Percentiles rank a stretch among this genome's conserved stretches.
Conservation (phyloP, 2,113 vertebrate species). For the Limnothrissa miodon region DNA sequence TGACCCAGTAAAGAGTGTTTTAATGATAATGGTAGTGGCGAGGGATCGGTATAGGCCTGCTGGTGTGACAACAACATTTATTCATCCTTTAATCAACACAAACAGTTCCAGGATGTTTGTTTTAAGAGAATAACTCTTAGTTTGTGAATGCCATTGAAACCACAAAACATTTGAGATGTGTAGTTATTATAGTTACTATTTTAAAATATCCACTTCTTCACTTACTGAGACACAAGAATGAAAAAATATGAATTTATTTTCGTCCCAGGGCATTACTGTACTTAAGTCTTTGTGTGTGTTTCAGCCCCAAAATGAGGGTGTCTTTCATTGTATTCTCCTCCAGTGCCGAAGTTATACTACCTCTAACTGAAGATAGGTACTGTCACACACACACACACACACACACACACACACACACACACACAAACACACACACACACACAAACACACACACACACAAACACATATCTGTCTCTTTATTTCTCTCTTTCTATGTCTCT, state of each 20-base stretch:
- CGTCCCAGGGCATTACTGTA: background rate
- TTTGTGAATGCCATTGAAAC: background rate
- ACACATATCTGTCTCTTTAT: background rate
- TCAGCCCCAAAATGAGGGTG: constrained; percentile 90
- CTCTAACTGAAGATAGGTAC: constrained; percentile 93
- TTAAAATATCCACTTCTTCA: background rate
- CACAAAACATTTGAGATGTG: background rate
- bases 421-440: too few relatives aligned
- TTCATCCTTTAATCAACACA: background rate
- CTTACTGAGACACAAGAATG: background rate
- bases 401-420: too few relatives aligned
- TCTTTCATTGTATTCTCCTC: constrained; percentile 94
- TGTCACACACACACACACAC: constrained; percentile 42
- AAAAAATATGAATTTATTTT: too few relatives aligned
- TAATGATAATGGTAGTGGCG: background rate
- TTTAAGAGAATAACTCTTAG: background rate
- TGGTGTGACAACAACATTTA: background rate
- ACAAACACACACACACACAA: too few relatives aligned
- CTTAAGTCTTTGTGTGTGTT: constrained; percentile 39
- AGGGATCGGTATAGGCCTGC: background rate
- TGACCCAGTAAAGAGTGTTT: constrained; percentile 23
- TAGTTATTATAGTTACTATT: background rate
- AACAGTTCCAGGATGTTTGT: background rate
- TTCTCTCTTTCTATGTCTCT: background rate
- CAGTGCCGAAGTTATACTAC: constrained; percentile 78